A percentile compares a stretch with the other conserved stretches of the same genome.
Evolutionary conservation across 2,797 vertebrate species (phyloP).

Genomic region (Thripadectes ignobilis): DNA sequence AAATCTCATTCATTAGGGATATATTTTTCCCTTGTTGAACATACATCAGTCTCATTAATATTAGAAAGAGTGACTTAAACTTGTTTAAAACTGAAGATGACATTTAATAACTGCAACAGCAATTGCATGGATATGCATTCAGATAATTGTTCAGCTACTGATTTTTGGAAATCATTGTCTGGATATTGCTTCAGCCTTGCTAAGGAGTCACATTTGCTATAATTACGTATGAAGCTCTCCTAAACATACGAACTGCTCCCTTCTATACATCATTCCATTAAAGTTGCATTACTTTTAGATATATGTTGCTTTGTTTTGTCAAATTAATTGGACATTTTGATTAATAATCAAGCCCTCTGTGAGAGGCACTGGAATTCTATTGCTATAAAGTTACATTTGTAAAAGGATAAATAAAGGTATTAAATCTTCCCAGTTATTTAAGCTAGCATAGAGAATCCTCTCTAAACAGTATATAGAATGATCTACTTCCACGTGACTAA

Average conservation of each 20-base stretch:
- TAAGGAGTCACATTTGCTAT: neutral
- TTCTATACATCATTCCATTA: neutral
- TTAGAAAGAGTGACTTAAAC: neutral
- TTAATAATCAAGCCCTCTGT: neutral
- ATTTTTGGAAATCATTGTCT: neutral
- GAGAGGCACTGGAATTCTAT: neutral
- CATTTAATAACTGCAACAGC: slow-evolving; percentile 2
- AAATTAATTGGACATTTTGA: neutral
- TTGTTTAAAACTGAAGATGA: neutral
- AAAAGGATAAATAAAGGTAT: neutral
- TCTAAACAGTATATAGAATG: neutral
- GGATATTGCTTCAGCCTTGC: neutral
- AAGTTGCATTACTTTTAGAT: neutral
- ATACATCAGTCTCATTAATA: neutral
- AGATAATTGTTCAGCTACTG: neutral
- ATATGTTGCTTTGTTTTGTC: neutral
- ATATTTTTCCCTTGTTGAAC: neutral
- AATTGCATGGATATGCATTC: neutral
- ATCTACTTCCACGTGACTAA: neutral
- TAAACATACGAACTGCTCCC: neutral
- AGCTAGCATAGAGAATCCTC: neutral
- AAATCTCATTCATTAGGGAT: neutral
- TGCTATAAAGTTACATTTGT: neutral
- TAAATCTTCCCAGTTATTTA: neutral
- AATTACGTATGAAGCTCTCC: neutral